Evolutionary conservation across 92 coral and sea anemone genomes (phyloP).

Genomic region (Epizoanthus stellaris): DNA sequence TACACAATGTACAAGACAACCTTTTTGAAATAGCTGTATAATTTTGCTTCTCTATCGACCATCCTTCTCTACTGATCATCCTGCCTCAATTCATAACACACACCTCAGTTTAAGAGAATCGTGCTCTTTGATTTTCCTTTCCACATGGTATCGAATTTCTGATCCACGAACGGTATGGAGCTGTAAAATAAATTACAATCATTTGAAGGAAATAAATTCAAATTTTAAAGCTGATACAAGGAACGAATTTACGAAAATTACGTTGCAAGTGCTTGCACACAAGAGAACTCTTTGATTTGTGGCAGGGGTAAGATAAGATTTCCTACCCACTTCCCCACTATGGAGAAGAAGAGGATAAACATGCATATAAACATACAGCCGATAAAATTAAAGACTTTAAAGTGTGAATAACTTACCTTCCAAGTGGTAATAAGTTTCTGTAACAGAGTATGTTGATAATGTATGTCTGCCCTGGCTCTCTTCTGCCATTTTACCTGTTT

Average conservation of each 20-base stretch:
- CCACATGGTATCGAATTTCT: conserved; percentile 13
- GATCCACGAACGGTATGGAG: conserved; percentile 8
- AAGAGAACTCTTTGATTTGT: too few species aligned
- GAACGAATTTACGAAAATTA: too few species aligned
- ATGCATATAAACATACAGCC: too few species aligned
- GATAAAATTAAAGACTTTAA: too few species aligned
- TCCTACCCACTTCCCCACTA: too few species aligned
- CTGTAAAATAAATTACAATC: neutral
- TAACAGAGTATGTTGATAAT: conserved; percentile 66
- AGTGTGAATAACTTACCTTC: conserved; percentile 65
- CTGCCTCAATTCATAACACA: neutral
- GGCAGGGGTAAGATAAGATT: too few species aligned
- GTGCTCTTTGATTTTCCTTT: neutral
- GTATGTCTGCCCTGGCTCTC: conserved; percentile 69
- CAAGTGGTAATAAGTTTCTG: conserved; percentile 50
- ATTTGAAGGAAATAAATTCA: neutral
- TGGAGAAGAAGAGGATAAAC: too few species aligned
- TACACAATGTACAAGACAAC: too few species aligned
- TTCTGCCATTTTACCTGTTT: conserved; percentile 81
- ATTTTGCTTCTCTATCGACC: neutral
- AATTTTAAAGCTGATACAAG: too few species aligned
- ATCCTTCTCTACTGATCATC: neutral
- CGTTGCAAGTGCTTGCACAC: too few species aligned
- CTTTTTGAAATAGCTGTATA: neutral
- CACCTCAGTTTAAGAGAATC: conserved; percentile 14